phyloP scores from a whole-genome alignment of 1,140 invertebrate genomes.

The Calosoma granatense region DNA sequence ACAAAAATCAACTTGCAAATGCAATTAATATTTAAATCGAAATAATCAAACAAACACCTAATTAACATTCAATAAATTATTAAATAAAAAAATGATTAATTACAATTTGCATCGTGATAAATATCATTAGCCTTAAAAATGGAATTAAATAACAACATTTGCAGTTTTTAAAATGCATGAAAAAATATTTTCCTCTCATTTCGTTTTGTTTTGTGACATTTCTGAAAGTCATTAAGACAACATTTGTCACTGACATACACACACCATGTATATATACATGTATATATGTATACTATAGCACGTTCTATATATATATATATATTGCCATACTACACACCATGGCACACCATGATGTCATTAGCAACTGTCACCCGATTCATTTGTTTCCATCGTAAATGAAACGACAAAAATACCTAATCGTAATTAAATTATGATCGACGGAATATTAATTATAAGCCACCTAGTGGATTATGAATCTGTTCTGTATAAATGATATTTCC shows the following conservation, averaged over 20 bases:
- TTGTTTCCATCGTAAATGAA: neutral
- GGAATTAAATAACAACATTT: neutral
- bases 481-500: too few relatives aligned
- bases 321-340: neutral
- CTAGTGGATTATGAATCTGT: too few relatives aligned
- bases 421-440: constrained; percentile 5
- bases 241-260: constrained; percentile 1
- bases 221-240: constrained; percentile 1
- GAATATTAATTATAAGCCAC: too few relatives aligned
- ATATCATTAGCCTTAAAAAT: neutral
- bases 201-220: neutral
- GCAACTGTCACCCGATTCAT: constrained; percentile 4
- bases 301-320: neutral
- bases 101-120: neutral
- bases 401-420: neutral
- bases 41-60: too few relatives aligned
- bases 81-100: neutral
- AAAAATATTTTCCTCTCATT: neutral
- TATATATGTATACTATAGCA: neutral
- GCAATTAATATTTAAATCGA: too few relatives aligned
- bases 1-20: too few relatives aligned
- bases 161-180: neutral
- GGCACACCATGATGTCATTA: constrained; percentile 8
- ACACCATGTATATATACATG: neutral
- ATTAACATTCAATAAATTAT: too few relatives aligned